A percentile compares a stretch with the other conserved stretches of the same genome.
These are phyloP conservation scores for Alosa alosa DNA, from an alignment of 2,113 vertebrate genomes.

Conservation along the genomic window DNA sequence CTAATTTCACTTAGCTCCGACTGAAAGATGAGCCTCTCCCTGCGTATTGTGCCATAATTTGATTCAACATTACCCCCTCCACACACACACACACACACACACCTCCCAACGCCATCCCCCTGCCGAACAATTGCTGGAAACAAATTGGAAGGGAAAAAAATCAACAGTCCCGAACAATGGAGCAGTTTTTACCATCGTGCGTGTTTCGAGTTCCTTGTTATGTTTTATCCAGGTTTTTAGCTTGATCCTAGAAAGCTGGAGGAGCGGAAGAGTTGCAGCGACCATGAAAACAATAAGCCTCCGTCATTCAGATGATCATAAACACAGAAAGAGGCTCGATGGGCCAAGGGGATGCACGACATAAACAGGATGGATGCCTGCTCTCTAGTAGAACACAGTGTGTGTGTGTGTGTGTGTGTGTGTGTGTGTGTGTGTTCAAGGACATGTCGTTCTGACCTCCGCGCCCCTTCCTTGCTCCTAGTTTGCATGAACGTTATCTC, in stretches of 20 bases:
- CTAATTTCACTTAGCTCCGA: not conserved
- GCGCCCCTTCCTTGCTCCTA: not conserved
- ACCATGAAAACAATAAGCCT: conserved; percentile 14
- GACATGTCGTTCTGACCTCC: not conserved
- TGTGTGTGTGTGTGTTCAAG: not conserved
- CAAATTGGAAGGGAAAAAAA: not conserved
- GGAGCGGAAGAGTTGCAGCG: not conserved
- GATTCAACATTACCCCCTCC: not conserved
- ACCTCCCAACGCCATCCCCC: not conserved
- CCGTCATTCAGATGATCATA: not conserved
- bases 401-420: not conserved
- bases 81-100: not conserved
- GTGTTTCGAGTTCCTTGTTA: not conserved
- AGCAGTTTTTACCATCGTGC: not conserved
- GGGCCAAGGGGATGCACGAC: not conserved
- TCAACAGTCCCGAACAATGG: not conserved
- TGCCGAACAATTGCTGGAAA: conserved; percentile 14
- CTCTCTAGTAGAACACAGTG: not conserved
- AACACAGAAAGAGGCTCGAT: conserved; percentile 13
- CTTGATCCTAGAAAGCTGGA: not conserved
- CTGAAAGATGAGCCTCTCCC: not conserved
- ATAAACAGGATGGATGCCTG: conserved; percentile 27
- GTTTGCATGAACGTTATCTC: not conserved
- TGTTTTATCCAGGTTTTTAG: not conserved
- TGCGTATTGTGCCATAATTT: not conserved